Conservation (phyloP, 2,797 vertebrate genomes). For the Bryconaethiops microstoma region DNA sequence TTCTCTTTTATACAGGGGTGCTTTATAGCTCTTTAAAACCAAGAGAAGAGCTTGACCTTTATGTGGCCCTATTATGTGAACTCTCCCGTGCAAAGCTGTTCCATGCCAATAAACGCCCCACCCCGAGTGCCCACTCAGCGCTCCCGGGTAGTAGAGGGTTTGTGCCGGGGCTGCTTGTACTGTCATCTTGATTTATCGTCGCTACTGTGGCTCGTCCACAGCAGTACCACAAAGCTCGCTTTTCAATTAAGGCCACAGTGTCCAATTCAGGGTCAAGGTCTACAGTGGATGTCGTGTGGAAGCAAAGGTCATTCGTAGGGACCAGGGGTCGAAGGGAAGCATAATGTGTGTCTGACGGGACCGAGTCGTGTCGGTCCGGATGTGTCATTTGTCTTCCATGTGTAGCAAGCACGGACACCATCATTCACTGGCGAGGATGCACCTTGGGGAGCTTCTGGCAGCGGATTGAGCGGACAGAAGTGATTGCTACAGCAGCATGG, state of each 20-base stretch:
- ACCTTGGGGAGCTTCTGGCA: conserved; percentile 49
- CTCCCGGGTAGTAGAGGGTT: conserved; percentile 7
- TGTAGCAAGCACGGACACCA: conserved; percentile 29
- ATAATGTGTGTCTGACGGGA: not conserved
- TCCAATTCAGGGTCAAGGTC: conserved; percentile 17
- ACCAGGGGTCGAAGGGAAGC: conserved; percentile 19
- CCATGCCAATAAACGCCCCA: conserved; percentile 21
- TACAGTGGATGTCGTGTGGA: not conserved
- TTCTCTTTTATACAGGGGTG: not conserved
- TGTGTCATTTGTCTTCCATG: conserved; percentile 40
- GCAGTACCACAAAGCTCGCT: not conserved
- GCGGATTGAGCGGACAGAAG: conserved; percentile 45
- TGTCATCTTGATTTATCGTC: conserved; percentile 14
- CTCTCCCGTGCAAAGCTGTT: conserved; percentile 12
- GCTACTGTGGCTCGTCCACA: not conserved
- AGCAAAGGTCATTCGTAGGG: conserved; percentile 23
- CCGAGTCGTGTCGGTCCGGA: not conserved
- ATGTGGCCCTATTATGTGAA: not conserved
- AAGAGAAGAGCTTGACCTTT: conserved; percentile 4
- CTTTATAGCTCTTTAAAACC: conserved; percentile 17
- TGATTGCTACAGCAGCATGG: conserved; percentile 45
- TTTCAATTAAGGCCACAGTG: conserved; percentile 11
- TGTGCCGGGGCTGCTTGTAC: conserved; percentile 1
- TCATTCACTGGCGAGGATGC: conserved; percentile 47
- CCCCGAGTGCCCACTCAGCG: conserved; percentile 17